phyloP scores from a whole-genome alignment of 1,140 invertebrate genomes.

The Brachionus calyciflorus region DNA sequence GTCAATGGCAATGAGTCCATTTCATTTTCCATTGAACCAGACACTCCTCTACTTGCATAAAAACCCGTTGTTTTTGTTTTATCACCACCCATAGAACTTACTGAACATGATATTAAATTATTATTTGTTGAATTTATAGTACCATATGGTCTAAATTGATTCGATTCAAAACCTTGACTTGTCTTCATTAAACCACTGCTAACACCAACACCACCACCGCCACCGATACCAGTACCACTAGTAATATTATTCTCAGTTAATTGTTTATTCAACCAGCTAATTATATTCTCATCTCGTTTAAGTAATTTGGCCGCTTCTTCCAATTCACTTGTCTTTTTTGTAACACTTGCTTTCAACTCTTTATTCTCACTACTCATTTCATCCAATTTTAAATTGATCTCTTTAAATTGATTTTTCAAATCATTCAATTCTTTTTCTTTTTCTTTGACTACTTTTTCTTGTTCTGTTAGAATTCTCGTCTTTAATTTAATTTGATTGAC shows the following conservation, averaged over 20 bases:
- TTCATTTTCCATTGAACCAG: conserved; percentile 4
- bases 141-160: conserved; percentile 17
- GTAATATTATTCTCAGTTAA: conserved; percentile 53
- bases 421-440: conserved; percentile 49
- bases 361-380: conserved; percentile 50
- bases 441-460: conserved; percentile 59
- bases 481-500: conserved; percentile 56
- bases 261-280: conserved; percentile 60
- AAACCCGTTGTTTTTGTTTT: not conserved
- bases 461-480: conserved; percentile 59
- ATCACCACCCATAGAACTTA: not conserved
- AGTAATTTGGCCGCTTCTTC: conserved; percentile 43
- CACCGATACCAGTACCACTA: no score
- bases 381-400: conserved; percentile 4
- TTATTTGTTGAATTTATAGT: conserved; percentile 1
- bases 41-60: not conserved
- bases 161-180: not conserved
- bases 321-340: conserved; percentile 53
- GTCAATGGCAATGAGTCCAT: conserved; percentile 1
- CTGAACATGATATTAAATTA: conserved; percentile 33
- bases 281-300: conserved; percentile 50
- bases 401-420: conserved; percentile 19
- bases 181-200: no score
- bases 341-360: conserved; percentile 59
- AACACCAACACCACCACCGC: no score